Conservation (phyloP, 2,888 invertebrate genomes). For the Lasius platythorax region DNA sequence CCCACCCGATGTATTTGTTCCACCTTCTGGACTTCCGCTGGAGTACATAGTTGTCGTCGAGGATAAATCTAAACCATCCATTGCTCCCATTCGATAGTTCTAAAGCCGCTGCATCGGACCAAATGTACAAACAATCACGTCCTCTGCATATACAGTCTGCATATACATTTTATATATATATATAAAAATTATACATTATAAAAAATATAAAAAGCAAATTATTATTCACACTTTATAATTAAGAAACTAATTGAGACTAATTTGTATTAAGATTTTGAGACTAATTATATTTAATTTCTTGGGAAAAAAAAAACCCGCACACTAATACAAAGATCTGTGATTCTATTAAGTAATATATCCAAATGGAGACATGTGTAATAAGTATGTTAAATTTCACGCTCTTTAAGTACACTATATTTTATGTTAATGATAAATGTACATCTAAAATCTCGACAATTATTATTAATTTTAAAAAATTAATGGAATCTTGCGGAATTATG, state of each 20-base stretch:
- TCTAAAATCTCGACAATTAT: conserved; percentile 63
- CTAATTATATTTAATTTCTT: background rate
- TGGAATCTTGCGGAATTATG: conserved; percentile 62
- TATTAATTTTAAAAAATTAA: conserved; percentile 69
- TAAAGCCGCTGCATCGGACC: conserved; percentile 98
- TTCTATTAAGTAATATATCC: background rate
- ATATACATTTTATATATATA: too few relatives aligned
- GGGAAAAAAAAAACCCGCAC: background rate
- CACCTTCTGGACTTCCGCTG: conserved; percentile 98
- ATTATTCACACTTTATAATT: background rate
- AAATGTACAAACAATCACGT: conserved; percentile 99
- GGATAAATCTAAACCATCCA: conserved; percentile 99
- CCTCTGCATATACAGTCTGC: conserved; percentile 93
- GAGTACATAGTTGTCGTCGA: conserved; percentile 99
- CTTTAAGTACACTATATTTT: conserved; percentile 68
- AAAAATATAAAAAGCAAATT: background rate
- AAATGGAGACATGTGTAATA: conserved; percentile 75
- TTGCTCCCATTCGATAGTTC: conserved; percentile 99
- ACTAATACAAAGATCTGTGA: background rate
- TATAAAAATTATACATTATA: too few relatives aligned
- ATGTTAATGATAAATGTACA: conserved; percentile 63
- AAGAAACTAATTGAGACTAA: background rate
- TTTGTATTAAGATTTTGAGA: background rate
- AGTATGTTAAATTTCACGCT: conserved; percentile 77
- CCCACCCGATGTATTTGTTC: conserved; percentile 96